Base-by-base conservation (phyloP, 2,888 invertebrate species). In the Microdon myrmicae region DNA sequence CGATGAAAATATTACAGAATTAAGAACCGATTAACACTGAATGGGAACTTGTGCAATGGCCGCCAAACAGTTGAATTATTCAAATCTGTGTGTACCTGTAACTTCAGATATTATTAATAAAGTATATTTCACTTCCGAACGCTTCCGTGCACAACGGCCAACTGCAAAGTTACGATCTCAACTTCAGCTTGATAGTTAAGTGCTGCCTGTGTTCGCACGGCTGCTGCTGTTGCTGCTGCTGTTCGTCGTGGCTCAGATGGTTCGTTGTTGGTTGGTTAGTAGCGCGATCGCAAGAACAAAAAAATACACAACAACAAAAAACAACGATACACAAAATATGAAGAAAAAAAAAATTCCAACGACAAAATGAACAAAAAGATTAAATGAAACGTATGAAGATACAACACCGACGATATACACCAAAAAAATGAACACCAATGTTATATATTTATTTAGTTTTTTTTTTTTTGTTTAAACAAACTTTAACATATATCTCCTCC, bases 111-210 rank as follows among this genome's bases (percentile, higher is more conserved):
- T 76, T 77, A 78, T 78, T 78, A 78, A 78, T 77, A 78, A 78
- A 77, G 76, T 78, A 78, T 78, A 77, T 77, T 77, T 73, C 79
- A 79, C 79, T 79, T 79, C 79, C 78, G 79, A 79, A 79, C 79
- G 79, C 79, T 79, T 79, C 79, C 77, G 79, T 79, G 77, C 79
- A 75, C 79, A 74, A 79, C 76, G 77, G 78, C 77, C 77, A 78
- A 79, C 79, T 79, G 78, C 77, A 78, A 76, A 77, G 77, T 77
- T 78, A 77, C 78, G 77, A 78, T 78, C 78, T 74, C 75, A 77
- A 77, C 75, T 78, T 77, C 75, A 77, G 77, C 78, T 77, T 76
- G 75, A 75, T 75, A 75, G 75, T 72, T 75, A 75, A 72, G 71
- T 71, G 76, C 76, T 76, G 76, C 76, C 76, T 75, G 77, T 76